phyloP scores from a whole-genome alignment of 2,113 vertebrate species.

The Todiramphus saurophagus region DNA sequence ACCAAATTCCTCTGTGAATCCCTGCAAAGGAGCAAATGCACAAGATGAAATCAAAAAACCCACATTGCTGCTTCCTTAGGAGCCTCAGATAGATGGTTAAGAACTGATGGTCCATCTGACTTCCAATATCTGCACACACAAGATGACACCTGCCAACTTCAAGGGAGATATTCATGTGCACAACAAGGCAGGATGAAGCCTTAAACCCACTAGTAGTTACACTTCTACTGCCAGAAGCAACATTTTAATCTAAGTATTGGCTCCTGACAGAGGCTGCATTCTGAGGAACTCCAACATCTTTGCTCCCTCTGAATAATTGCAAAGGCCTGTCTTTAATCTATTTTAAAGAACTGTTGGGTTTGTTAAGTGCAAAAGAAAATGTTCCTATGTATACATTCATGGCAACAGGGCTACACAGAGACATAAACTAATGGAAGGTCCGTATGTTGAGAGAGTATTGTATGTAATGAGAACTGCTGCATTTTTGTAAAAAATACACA shows the following conservation, averaged over 20 bases:
- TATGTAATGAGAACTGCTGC: constrained; percentile 25
- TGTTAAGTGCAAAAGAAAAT: constrained; percentile 36
- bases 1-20: neutral
- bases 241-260: constrained; percentile 30
- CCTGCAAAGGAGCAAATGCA: neutral
- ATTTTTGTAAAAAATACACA: constrained; percentile 8
- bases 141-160: neutral
- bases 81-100: neutral
- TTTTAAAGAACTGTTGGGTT: constrained; percentile 16
- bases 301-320: constrained; percentile 34
- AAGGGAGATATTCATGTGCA: neutral
- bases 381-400: neutral
- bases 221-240: constrained; percentile 43
- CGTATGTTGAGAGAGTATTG: constrained; percentile 6
- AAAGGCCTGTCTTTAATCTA: constrained; percentile 38
- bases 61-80: neutral
- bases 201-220: constrained; percentile 7
- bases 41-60: neutral
- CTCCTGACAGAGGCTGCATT: neutral
- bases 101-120: neutral
- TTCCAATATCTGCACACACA: neutral
- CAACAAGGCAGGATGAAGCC: neutral
- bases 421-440: constrained; percentile 15
- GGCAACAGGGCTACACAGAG: constrained; percentile 22
- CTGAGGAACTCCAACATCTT: neutral